A percentile compares a stretch with the other conserved stretches of the same genome.
phyloP scores from a whole-genome alignment of 2,113 vertebrate genomes.

The Hystrix brachyura region DNA sequence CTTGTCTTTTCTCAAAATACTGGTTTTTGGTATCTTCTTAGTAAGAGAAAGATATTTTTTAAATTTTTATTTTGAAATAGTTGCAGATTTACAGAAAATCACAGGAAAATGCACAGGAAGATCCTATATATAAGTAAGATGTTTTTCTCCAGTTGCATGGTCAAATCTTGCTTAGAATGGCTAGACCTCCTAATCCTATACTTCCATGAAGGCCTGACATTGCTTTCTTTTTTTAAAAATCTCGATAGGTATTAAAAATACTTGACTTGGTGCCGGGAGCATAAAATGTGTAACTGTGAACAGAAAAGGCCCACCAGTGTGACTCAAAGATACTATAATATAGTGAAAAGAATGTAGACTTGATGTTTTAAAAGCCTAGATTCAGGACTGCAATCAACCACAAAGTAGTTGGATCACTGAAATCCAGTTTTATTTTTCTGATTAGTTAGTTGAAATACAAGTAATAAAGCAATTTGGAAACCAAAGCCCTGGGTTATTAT shows the following conservation, averaged over 20 bases:
- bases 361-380: conserved; percentile 4
- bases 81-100: conserved; percentile 38
- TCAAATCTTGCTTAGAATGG: conserved; percentile 36
- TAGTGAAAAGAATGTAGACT: neutral
- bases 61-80: conserved; percentile 56
- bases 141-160: neutral
- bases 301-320: neutral
- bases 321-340: neutral
- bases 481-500: neutral
- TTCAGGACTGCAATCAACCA: neutral
- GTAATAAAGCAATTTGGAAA: conserved; percentile 37
- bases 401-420: neutral
- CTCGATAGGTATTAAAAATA: conserved; percentile 8
- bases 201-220: neutral
- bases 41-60: conserved; percentile 16
- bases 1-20: conserved; percentile 44
- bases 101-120: neutral
- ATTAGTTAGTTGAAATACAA: conserved; percentile 9
- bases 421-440: conserved; percentile 21
- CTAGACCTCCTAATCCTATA: conserved; percentile 34
- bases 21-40: conserved; percentile 50
- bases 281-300: neutral
- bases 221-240: neutral
- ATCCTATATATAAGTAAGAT: neutral
- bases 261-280: neutral